Percentiles rank a stretch among this genome's conserved stretches.
Evolutionary conservation across 2,888 invertebrate species (phyloP).

Genomic region (Chromoteleia sp.): DNA sequence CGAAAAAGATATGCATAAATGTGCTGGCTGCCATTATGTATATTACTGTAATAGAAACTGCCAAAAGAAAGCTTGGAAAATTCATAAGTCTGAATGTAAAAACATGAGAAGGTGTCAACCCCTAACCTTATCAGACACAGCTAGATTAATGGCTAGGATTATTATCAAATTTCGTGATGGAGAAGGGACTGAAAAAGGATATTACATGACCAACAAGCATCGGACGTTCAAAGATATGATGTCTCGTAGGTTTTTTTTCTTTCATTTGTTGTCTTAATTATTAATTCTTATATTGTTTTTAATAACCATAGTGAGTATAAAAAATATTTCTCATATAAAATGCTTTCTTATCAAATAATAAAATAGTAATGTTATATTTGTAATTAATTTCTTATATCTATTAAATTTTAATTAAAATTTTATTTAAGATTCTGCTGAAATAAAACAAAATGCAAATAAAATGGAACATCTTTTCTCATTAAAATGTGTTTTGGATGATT

Average conservation of each 20-base stretch:
- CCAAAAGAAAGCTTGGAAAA: slow-evolving; percentile 92
- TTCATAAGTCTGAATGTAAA: slow-evolving; percentile 93
- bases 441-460: slow-evolving; percentile 10
- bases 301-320: no score
- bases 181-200: slow-evolving; percentile 88
- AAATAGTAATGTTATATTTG: no score
- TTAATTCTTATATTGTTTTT: no score
- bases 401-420: background rate
- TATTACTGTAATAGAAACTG: slow-evolving; percentile 93
- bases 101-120: slow-evolving; percentile 85
- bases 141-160: slow-evolving; percentile 91
- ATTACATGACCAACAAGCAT: slow-evolving; percentile 89
- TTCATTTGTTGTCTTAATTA: no score
- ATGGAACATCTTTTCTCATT: slow-evolving; percentile 37
- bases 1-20: slow-evolving; percentile 22
- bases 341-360: no score
- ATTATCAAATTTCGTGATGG: slow-evolving; percentile 90
- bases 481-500: slow-evolving; percentile 72
- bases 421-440: slow-evolving; percentile 40
- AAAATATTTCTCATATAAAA: no score
- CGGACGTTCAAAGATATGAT: slow-evolving; percentile 94
- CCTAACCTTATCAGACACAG: slow-evolving; percentile 92
- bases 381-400: no score
- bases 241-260: slow-evolving; percentile 90
- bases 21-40: slow-evolving; percentile 89